Percentiles rank a stretch among this genome's conserved stretches.
These are phyloP conservation scores for Allygus modestus DNA, from an alignment of 2,888 invertebrate species.

Conservation along the genomic window DNA sequence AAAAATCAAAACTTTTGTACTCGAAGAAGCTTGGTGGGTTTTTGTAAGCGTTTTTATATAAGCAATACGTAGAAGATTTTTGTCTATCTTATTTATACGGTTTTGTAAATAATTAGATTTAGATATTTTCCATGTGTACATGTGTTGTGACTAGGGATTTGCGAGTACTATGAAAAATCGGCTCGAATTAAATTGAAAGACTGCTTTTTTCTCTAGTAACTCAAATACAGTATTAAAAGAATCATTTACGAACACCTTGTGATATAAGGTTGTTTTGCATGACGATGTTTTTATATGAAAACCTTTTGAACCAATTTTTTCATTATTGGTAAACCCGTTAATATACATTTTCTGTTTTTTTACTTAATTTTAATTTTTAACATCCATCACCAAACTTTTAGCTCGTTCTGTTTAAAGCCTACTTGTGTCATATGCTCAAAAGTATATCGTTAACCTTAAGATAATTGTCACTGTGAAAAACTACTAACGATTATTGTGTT, in stretches of 20 bases:
- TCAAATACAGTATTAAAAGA: constrained; percentile 7
- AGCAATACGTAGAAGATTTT: constrained; percentile 44
- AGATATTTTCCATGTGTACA: constrained; percentile 30
- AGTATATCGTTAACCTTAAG: not conserved
- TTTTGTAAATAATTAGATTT: constrained; percentile 53
- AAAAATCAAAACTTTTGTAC: constrained; percentile 40
- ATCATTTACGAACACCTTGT: not conserved
- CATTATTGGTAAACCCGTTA: not conserved
- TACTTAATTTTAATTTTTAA: not conserved
- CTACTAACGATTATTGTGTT: not conserved
- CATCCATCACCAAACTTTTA: not conserved
- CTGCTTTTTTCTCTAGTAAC: not conserved
- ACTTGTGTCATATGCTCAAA: constrained; percentile 25
- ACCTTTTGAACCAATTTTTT: not conserved
- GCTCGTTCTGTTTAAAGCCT: not conserved
- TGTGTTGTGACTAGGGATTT: constrained; percentile 27
- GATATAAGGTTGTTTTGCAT: not conserved
- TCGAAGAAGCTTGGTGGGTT: constrained; percentile 20
- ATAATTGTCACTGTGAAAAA: not conserved
- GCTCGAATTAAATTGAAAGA: constrained; percentile 9
- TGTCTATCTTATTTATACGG: constrained; percentile 55
- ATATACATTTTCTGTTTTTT: not conserved
- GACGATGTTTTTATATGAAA: not conserved
- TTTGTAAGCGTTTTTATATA: constrained; percentile 51
- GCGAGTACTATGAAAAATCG: not conserved